These are phyloP conservation scores for Nasonia giraulti DNA, from an alignment of 1,140 invertebrate genomes.

Conservation along the genomic window DNA sequence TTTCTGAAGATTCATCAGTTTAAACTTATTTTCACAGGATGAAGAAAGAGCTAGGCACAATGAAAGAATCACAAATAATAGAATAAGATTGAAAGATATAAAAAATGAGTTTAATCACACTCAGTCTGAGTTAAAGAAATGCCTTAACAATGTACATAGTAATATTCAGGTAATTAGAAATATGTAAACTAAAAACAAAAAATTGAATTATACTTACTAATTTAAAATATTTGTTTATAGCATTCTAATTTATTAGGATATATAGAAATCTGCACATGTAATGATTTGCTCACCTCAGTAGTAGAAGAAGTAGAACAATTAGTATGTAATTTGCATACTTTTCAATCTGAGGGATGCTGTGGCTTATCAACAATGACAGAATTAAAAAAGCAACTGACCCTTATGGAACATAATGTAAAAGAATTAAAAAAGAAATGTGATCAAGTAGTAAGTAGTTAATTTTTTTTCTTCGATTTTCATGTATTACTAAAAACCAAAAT, in stretches of 20 bases:
- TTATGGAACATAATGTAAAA: constrained; percentile 60
- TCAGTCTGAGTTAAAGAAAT: constrained; percentile 59
- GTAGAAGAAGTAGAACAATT: constrained; percentile 68
- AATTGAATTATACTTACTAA: constrained; percentile 10
- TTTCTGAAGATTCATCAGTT: constrained; percentile 25
- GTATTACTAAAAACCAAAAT: constrained; percentile 25
- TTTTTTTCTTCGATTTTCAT: constrained; percentile 40
- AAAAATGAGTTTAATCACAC: constrained; percentile 69
- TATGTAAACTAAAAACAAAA: background rate
- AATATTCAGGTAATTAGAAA: constrained; percentile 56
- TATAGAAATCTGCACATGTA: constrained; percentile 56
- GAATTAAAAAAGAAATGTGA: constrained; percentile 64
- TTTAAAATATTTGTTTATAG: constrained; percentile 55
- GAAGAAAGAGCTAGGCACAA: constrained; percentile 62
- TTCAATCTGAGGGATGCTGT: constrained; percentile 58
- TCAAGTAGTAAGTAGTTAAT: constrained; percentile 62
- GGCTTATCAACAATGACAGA: constrained; percentile 58
- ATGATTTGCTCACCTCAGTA: constrained; percentile 61
- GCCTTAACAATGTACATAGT: constrained; percentile 57
- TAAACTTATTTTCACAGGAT: constrained; percentile 56
- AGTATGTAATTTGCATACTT: constrained; percentile 60
- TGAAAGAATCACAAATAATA: constrained; percentile 62
- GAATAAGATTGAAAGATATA: constrained; percentile 65
- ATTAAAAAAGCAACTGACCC: constrained; percentile 62
- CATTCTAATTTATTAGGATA: constrained; percentile 54